Evolutionary conservation across 2,888 invertebrate genomes (phyloP), one percentile per base, ranked within the genome.

Genomic region (Hartigia nigra): DNA sequence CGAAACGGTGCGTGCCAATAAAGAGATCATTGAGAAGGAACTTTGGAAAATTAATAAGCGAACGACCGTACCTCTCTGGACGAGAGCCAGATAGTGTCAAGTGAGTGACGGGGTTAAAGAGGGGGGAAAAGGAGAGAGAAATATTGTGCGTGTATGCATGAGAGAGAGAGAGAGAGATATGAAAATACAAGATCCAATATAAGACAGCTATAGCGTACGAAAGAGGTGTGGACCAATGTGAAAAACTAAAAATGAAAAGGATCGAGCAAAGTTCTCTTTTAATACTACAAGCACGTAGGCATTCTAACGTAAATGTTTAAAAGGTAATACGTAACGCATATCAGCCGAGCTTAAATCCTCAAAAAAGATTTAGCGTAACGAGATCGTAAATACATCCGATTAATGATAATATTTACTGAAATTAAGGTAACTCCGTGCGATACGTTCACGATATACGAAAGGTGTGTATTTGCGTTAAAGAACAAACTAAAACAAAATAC

Each of bases 401-500:
- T 31, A 14, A 36, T 70, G 31, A 35, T 77, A 77, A 77, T 77
- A 77, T 77, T 77, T 77, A 35, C 35, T 1, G 11, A 23, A 34
- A 70, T 2, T 14, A 70, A 31, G 12, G 12, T 72, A 12, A 72
- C 4, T 35, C 11, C 2, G 23, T 23, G 23, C 23, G 9, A 23
- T 9, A 23, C 55, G 9, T 55, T 55, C 14, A 55, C 55, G 23
- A 55, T 55, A 23, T 23, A 55, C 5, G 55, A 9, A 9, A 2
- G 55, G 9, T 23, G 55, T 23, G 55, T 55, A 14, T 5, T 23
- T 23, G 9, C 23, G 9, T 55, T 23, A 23, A 23, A 55, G 2
- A 39, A n/a, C n/a, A n/a, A n/a, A n/a, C n/a, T n/a, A n/a, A n/a
- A n/a, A n/a, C n/a, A 55, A 55, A 23, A 55, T 55, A 55, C 55